Evolutionary conservation across 2,113 vertebrate species (phyloP).

Genomic region (Noctilio leporinus): DNA sequence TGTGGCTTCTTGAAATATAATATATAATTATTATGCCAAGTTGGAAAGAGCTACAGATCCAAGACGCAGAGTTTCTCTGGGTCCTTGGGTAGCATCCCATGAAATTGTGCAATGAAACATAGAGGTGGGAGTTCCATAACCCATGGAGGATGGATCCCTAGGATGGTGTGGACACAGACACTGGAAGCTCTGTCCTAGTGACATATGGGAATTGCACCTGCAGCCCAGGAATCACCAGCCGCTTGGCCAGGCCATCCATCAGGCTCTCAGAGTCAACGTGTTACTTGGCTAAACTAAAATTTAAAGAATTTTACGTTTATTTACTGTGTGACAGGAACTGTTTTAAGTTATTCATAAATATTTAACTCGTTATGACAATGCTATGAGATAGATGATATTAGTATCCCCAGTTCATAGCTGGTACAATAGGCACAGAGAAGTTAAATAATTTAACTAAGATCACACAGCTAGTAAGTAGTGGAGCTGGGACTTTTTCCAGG

Average conservation of each 20-base stretch:
- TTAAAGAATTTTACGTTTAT: neutral
- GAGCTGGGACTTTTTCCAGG: neutral
- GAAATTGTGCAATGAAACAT: neutral
- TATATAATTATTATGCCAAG: neutral
- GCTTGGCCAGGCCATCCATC: fast-evolving
- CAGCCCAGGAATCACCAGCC: no score
- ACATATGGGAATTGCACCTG: neutral
- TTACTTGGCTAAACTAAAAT: neutral
- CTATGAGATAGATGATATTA: neutral
- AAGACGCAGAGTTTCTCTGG: neutral
- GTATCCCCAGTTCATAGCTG: neutral
- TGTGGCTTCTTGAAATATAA: neutral
- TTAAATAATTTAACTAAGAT: neutral
- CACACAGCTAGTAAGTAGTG: neutral
- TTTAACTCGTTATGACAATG: neutral
- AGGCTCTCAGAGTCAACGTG: neutral
- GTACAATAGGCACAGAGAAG: neutral
- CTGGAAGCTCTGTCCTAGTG: neutral
- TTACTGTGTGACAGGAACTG: neutral
- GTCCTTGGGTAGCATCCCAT: neutral
- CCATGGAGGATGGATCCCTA: neutral
- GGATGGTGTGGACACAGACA: neutral
- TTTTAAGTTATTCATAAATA: neutral
- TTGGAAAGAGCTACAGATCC: neutral
- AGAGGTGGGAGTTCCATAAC: neutral